Conservation (phyloP, 2,113 vertebrate genomes). For the Arenaria interpres region DNA sequence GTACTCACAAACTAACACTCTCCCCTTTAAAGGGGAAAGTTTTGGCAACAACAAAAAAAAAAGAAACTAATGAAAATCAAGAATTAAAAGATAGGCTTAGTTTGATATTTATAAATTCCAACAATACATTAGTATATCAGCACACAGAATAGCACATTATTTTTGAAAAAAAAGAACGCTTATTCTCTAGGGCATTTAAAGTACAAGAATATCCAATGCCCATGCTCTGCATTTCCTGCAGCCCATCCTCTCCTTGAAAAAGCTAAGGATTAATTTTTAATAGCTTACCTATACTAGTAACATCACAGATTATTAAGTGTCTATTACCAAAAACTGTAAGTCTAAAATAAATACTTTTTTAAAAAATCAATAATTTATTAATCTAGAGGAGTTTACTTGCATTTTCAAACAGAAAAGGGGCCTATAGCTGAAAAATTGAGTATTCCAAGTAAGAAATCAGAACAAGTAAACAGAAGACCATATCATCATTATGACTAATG, state of each 20-base stretch:
- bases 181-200: background rate
- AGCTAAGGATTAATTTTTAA: background rate
- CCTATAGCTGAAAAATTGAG: background rate
- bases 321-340: background rate
- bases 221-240: background rate
- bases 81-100: background rate
- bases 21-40: background rate
- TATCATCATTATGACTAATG: fast-evolving
- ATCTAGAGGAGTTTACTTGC: background rate
- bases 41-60: background rate
- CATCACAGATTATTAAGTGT: background rate
- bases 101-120: background rate
- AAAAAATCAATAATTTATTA: too few relatives aligned
- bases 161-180: background rate
- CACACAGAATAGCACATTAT: background rate
- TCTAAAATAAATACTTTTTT: too few relatives aligned
- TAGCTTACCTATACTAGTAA: background rate
- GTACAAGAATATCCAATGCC: background rate
- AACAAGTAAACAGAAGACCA: fast-evolving
- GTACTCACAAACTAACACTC: background rate
- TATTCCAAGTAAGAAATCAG: background rate
- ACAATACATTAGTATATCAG: background rate
- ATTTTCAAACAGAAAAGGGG: background rate
- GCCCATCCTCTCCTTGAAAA: background rate
- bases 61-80: background rate